Conservation (phyloP, 1,140 invertebrate species). For the Brachionus plicatilis region DNA sequence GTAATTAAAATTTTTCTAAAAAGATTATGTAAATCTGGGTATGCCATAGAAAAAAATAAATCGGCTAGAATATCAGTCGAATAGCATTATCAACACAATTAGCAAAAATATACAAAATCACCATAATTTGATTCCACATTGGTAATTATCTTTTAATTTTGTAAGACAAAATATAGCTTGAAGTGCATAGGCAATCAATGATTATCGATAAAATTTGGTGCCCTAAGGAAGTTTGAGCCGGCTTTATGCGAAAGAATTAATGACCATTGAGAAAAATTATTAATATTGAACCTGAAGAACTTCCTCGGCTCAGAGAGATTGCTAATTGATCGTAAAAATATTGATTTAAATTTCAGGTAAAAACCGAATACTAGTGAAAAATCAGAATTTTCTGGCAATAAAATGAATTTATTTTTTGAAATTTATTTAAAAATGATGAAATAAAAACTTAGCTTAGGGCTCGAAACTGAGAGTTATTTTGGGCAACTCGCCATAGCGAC, state of each 20-base stretch:
- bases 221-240: background rate
- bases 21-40: background rate
- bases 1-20: background rate
- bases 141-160: background rate
- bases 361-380: no score
- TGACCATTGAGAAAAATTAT: background rate
- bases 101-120: background rate
- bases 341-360: background rate
- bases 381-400: no score
- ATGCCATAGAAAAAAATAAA: background rate
- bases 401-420: no score
- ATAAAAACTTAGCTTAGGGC: background rate
- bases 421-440: background rate
- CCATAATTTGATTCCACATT: background rate
- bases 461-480: background rate
- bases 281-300: background rate
- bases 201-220: background rate
- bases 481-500: background rate
- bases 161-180: background rate
- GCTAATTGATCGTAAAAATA: background rate
- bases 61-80: background rate
- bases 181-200: background rate
- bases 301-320: background rate
- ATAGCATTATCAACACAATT: background rate
- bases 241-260: background rate